A percentile compares a stretch with the other conserved stretches of the same genome.
These are phyloP conservation scores for Anniella stebbinsi DNA, from an alignment of 2,797 vertebrate genomes.

Conservation along the genomic window DNA sequence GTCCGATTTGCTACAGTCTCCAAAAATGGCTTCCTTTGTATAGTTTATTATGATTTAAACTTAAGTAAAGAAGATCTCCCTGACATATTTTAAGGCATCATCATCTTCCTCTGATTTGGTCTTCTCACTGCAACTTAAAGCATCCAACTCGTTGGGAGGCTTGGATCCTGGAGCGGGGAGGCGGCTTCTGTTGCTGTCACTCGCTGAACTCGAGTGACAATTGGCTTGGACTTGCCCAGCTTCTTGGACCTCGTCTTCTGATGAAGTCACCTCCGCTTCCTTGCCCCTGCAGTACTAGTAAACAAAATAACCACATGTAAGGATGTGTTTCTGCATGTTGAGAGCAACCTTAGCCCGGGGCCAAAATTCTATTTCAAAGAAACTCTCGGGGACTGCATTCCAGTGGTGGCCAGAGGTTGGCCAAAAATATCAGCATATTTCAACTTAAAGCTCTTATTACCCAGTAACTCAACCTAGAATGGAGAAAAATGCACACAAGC, in stretches of 20 bases:
- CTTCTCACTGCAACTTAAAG: not conserved
- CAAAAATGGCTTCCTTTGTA: not conserved
- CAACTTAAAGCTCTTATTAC: too few species aligned
- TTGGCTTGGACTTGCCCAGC: accelerated
- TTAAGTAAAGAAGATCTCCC: slow-evolving; percentile 84
- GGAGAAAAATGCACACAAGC: too few species aligned
- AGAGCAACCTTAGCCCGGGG: not conserved
- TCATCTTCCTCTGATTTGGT: slow-evolving; percentile 35
- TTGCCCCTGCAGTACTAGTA: slow-evolving; percentile 14
- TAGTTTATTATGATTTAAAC: not conserved
- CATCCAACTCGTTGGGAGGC: accelerated
- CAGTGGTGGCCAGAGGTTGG: too few species aligned
- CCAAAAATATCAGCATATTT: too few species aligned
- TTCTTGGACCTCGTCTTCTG: slow-evolving; percentile 35
- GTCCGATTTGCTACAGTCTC: not conserved
- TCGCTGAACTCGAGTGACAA: not conserved
- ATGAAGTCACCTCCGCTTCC: not conserved
- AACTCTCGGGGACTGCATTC: too few species aligned
- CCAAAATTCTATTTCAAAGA: too few species aligned
- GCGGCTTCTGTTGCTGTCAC: accelerated
- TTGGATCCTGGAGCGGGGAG: accelerated
- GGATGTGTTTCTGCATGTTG: not conserved
- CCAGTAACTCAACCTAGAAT: too few species aligned
- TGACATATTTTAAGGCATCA: slow-evolving; percentile 76
- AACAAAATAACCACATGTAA: not conserved